These are phyloP conservation scores for Yoshiicerus persimilis DNA, from an alignment of 1,140 invertebrate genomes.

Conservation along the genomic window DNA sequence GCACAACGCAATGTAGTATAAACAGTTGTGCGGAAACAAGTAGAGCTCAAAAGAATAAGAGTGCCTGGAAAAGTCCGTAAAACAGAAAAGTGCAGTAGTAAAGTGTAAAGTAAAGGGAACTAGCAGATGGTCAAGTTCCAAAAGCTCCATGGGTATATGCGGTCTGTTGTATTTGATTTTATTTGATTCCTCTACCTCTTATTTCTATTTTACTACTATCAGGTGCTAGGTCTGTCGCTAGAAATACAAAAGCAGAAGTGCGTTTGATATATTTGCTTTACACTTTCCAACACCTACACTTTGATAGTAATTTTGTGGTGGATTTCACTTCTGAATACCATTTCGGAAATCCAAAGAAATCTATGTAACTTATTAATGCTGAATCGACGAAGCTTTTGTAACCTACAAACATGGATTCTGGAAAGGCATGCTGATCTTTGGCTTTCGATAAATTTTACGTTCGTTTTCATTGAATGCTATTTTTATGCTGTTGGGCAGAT, in stretches of 20 bases:
- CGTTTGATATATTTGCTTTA: not conserved
- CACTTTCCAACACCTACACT: not conserved
- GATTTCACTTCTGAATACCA: not conserved
- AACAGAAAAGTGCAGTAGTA: not conserved
- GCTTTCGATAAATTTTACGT: too few relatives aligned
- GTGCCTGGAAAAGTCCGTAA: not conserved
- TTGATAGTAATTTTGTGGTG: not conserved
- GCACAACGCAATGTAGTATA: not conserved
- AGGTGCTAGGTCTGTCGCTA: not conserved
- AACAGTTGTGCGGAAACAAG: not conserved
- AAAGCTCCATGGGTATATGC: not conserved
- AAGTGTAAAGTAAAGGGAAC: slow-evolving; percentile 13
- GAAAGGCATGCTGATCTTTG: too few relatives aligned
- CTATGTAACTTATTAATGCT: too few relatives aligned
- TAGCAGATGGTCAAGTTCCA: slow-evolving; percentile 5
- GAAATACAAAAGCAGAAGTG: not conserved
- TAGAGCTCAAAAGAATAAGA: not conserved
- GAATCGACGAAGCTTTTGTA: too few relatives aligned
- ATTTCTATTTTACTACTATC: not conserved
- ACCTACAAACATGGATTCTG: too few relatives aligned
- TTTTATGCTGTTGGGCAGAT: too few relatives aligned
- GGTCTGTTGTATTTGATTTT: not conserved
- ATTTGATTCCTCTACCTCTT: not conserved
- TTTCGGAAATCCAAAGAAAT: too few relatives aligned
- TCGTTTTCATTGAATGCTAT: too few relatives aligned